A percentile compares a stretch with the other conserved stretches of the same genome.
These are phyloP conservation scores for Archilochus colubris DNA, from an alignment of 2,113 vertebrate genomes.

Conservation along the genomic window DNA sequence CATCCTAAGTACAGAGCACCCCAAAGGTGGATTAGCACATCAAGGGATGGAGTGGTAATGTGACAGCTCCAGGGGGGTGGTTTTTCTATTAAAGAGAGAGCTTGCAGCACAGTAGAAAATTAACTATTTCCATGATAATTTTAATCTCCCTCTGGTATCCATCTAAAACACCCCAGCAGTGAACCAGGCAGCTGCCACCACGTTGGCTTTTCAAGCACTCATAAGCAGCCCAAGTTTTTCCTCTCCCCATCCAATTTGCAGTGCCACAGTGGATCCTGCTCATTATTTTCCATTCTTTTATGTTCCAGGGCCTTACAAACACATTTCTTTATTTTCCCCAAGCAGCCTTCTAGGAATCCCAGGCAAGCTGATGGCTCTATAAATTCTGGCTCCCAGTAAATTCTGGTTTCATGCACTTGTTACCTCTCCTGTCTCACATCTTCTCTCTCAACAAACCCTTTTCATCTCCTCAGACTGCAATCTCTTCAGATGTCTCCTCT, in stretches of 20 bases:
- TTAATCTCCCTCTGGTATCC: neutral
- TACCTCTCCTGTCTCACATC: rapidly evolving
- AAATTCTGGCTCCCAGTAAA: neutral
- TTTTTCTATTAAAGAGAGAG: neutral
- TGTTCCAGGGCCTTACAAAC: neutral
- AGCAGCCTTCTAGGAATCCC: neutral
- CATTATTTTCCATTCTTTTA: neutral
- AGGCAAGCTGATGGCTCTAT: neutral
- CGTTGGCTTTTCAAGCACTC: neutral
- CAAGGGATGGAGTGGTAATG: neutral
- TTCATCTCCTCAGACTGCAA: neutral
- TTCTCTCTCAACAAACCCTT: neutral
- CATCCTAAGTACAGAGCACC: neutral
- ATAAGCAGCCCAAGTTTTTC: rapidly evolving
- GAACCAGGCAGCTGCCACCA: neutral
- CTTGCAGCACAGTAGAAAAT: neutral
- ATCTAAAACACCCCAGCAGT: neutral
- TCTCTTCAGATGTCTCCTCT: neutral
- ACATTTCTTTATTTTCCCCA: neutral
- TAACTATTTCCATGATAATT: neutral
- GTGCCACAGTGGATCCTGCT: neutral
- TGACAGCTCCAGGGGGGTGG: neutral
- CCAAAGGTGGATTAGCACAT: neutral
- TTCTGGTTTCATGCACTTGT: neutral
- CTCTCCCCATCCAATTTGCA: neutral